Conservation (phyloP, 1,140 invertebrate genomes). For the Leptinotarsa lineolata region DNA sequence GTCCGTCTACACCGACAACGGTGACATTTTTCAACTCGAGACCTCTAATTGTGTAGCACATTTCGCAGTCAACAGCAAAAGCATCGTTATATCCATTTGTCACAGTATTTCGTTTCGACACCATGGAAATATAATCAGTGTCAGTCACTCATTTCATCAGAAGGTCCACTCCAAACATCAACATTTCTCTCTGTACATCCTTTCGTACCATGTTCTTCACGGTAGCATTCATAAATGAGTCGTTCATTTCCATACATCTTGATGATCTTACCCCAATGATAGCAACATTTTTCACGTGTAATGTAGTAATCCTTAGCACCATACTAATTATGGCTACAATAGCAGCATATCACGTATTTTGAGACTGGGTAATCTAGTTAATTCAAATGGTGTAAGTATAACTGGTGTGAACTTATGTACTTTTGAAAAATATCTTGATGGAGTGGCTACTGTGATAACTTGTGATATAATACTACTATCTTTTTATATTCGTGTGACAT, state of each 20-base stretch:
- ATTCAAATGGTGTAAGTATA: too few species aligned
- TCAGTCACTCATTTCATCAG: constrained; percentile 70
- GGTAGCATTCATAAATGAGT: constrained; percentile 61
- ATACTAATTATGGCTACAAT: too few species aligned
- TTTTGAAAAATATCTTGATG: too few species aligned
- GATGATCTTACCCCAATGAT: constrained; percentile 78
- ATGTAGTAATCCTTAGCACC: constrained; percentile 72
- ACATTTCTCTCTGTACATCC: constrained; percentile 69
- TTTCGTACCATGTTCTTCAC: constrained; percentile 47
- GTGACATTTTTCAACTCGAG: constrained; percentile 84
- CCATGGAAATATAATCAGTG: constrained; percentile 66
- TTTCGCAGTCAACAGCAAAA: constrained; percentile 89
- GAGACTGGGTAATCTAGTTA: too few species aligned
- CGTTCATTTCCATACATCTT: constrained; percentile 39
- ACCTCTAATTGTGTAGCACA: constrained; percentile 84
- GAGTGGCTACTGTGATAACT: too few species aligned
- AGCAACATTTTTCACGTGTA: constrained; percentile 70
- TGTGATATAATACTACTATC: too few species aligned
- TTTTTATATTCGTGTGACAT: too few species aligned
- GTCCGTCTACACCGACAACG: constrained; percentile 72
- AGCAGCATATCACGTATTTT: too few species aligned
- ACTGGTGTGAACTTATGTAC: too few species aligned
- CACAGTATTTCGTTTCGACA: constrained; percentile 52
- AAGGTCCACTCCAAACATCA: constrained; percentile 77
- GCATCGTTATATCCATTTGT: constrained; percentile 60